phyloP scores from a whole-genome alignment of 2,113 vertebrate species.

The Otolemur garnettii region DNA sequence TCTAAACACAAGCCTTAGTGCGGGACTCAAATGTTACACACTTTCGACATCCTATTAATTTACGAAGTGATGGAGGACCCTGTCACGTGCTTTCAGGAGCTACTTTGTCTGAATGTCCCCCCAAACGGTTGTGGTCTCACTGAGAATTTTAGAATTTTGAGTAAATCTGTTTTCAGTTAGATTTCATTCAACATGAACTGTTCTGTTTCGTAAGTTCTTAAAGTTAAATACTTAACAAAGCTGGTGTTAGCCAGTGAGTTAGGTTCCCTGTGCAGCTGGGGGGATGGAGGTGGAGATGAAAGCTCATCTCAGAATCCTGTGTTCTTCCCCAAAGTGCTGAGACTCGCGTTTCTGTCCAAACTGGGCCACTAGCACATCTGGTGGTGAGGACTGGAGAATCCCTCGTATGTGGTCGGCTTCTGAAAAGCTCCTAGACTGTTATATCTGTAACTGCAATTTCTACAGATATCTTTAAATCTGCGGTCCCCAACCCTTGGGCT shows the following conservation, averaged over 20 bases:
- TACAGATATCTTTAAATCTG: not conserved
- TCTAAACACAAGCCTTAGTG: conserved; percentile 51
- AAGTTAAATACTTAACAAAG: not conserved
- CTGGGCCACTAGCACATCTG: not conserved
- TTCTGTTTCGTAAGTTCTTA: not conserved
- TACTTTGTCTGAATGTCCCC: not conserved
- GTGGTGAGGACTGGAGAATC: not conserved
- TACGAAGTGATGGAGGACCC: accelerated
- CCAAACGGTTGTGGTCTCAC: accelerated
- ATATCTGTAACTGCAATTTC: not conserved
- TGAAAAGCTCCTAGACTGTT: not conserved
- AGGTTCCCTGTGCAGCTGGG: not conserved
- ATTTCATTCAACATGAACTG: not conserved
- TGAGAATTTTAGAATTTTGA: conserved; percentile 10
- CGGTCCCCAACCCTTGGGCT: too few relatives aligned
- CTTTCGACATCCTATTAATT: not conserved
- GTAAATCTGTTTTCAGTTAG: not conserved
- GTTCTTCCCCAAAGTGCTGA: accelerated
- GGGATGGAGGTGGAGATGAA: accelerated
- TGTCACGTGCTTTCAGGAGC: accelerated
- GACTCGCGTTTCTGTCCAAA: accelerated
- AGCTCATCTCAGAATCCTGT: not conserved
- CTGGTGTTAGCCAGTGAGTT: not conserved
- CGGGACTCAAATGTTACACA: conserved; percentile 8
- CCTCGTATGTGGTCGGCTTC: not conserved